Conservation (phyloP, 53 echinoderm and acorn worm species). For the Apostichopus leukothele region DNA sequence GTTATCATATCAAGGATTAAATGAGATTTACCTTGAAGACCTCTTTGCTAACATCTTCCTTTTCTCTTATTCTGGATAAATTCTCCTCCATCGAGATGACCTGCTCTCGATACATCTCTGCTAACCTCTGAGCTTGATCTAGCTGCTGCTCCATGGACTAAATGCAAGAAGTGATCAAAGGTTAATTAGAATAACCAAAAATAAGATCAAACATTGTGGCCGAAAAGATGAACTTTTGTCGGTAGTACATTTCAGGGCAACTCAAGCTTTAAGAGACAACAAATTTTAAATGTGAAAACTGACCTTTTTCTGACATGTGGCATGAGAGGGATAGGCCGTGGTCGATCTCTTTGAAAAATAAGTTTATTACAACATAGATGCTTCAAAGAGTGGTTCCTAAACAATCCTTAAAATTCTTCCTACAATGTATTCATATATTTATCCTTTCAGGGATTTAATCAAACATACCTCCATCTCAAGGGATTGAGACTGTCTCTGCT, state of each 20-base stretch:
- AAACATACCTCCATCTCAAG: constrained; percentile 84
- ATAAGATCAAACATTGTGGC: neutral
- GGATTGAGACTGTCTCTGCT: constrained; percentile 80
- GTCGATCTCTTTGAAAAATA: no score
- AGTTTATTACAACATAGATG: no score
- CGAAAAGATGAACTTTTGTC: neutral
- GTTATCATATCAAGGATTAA: no score
- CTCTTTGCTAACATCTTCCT: constrained; percentile 94
- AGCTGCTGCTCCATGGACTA: constrained; percentile 87
- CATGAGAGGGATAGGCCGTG: no score
- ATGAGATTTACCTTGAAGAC: constrained; percentile 80
- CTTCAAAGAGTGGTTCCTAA: no score
- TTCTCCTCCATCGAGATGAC: constrained; percentile 91
- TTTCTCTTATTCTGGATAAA: constrained; percentile 86
- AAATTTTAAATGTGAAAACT: no score
- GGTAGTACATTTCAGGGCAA: no score
- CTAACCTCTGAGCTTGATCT: constrained; percentile 92
- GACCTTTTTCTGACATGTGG: no score
- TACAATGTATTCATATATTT: no score
- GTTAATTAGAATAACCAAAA: neutral
- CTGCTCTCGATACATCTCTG: constrained; percentile 97
- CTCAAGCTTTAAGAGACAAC: no score
- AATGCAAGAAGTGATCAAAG: neutral
- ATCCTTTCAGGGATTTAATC: no score
- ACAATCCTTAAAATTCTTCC: no score